phyloP scores from a whole-genome alignment of 2,888 invertebrate genomes.

The Platycnemis pennipes region DNA sequence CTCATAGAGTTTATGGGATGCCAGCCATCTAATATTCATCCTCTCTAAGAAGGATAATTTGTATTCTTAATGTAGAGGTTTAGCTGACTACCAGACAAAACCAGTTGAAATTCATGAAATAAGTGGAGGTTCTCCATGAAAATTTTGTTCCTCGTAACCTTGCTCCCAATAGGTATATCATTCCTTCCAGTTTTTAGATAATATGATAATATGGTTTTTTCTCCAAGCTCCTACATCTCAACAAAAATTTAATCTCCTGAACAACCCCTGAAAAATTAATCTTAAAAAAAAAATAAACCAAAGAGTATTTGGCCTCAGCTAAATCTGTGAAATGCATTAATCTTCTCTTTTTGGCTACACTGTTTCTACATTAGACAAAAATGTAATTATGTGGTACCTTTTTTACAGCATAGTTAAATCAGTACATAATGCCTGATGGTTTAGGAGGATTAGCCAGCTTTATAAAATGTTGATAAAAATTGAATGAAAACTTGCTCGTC shows the following conservation, averaged over 20 bases:
- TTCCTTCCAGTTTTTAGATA: not conserved
- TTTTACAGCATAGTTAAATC: conserved; percentile 52
- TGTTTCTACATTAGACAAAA: conserved; percentile 37
- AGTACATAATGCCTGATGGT: conserved; percentile 27
- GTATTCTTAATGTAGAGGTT: not conserved
- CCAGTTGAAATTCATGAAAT: not conserved
- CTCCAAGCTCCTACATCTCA: not conserved
- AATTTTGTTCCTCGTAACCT: not conserved
- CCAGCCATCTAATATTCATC: conserved; percentile 16
- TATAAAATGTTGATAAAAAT: conserved; percentile 48
- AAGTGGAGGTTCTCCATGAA: not conserved
- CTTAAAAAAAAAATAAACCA: not conserved
- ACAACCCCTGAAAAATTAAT: not conserved
- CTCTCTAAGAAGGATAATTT: not conserved
- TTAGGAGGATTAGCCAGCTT: conserved; percentile 52
- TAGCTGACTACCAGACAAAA: not conserved
- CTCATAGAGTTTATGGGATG: not conserved
- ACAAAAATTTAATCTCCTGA: too few species aligned
- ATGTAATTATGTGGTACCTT: conserved; percentile 47
- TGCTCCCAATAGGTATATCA: not conserved
- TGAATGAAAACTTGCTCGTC: conserved; percentile 55
- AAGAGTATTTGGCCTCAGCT: not conserved
- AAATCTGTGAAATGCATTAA: not conserved
- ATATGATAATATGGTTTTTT: not conserved
- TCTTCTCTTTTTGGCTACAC: conserved; percentile 12